These are phyloP conservation scores for Platycnemis pennipes DNA, from an alignment of 2,888 invertebrate genomes.

Conservation along the genomic window DNA sequence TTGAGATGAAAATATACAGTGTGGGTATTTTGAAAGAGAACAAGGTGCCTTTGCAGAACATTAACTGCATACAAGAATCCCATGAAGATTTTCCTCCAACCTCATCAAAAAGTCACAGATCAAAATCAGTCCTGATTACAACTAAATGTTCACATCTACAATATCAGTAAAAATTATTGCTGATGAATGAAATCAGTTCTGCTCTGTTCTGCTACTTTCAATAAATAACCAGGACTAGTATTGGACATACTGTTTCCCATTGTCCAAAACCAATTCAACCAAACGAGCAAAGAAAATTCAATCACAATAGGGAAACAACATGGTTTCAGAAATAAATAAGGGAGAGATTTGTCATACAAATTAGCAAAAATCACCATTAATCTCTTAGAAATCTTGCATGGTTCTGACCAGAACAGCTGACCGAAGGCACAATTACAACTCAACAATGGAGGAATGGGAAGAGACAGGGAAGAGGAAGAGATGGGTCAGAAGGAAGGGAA, in stretches of 20 bases:
- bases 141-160: not conserved
- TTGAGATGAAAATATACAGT: not conserved
- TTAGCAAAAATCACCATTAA: not conserved
- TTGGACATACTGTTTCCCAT: not conserved
- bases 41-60: not conserved
- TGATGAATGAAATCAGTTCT: not conserved
- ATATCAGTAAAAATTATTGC: conserved; percentile 7
- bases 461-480: conserved; percentile 9
- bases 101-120: not conserved
- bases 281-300: not conserved
- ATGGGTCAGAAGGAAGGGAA: not conserved
- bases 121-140: not conserved
- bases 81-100: not conserved
- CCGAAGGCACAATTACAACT: conserved; percentile 17
- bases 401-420: not conserved
- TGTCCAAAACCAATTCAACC: not conserved
- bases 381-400: not conserved
- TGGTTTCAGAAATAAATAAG: not conserved
- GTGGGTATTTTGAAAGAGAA: not conserved
- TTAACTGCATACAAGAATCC: not conserved
- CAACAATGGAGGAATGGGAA: not conserved
- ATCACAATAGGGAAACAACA: not conserved
- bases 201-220: not conserved
- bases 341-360: not conserved
- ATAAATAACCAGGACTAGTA: not conserved